Evolutionary conservation across 2,888 invertebrate genomes (phyloP), one percentile per base, ranked within the genome.

Genomic region (Geotrupes spiniger): DNA sequence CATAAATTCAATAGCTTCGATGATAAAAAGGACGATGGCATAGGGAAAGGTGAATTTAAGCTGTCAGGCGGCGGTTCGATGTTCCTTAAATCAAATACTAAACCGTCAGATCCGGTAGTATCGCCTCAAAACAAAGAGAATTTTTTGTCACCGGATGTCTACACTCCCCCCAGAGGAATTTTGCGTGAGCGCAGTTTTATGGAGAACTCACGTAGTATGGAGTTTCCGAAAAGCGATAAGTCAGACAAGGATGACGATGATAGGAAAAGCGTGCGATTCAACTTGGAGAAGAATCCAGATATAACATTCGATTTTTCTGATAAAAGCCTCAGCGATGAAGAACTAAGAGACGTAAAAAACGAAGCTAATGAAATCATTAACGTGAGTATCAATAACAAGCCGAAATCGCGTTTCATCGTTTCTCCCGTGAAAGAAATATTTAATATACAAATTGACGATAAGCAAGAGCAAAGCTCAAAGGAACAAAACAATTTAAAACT

Each of bases 201-300:
- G 11, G 70, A 72, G 49, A 65, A 64, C 44, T 65, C 68, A 1
- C 67, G 65, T 57, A 67, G 63, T 53, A 54, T 65, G 51, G 67
- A 70, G 36, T 67, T 67, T 42, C 68, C 66, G 17, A 67, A 64
- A 56, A 49, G 66, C 36, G 57, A 49, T 64, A 70, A 36, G 61
- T 75, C 29, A 73, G 66, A 66, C 29, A 66, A 78, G 57, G 77
- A 79, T 50, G 89, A 89, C 51, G 89, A 86, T 26, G 85, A 89
- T 48, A 82, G 82, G 50, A 89, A 89, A 65, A 88, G 85, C 65
- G 89, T 90, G 1, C 75, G 83, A 5, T 84, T 84, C 58, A 82
- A 82, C 66, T 68, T 84, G 45, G 75, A 77, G 42, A 72, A 71
- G 44, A 74, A 75, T 12, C 68, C 72, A 6, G 74, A 75, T 49